Evolutionary conservation across 2,797 vertebrate genomes (phyloP).

Genomic region (Artibeus jamaicensis): DNA sequence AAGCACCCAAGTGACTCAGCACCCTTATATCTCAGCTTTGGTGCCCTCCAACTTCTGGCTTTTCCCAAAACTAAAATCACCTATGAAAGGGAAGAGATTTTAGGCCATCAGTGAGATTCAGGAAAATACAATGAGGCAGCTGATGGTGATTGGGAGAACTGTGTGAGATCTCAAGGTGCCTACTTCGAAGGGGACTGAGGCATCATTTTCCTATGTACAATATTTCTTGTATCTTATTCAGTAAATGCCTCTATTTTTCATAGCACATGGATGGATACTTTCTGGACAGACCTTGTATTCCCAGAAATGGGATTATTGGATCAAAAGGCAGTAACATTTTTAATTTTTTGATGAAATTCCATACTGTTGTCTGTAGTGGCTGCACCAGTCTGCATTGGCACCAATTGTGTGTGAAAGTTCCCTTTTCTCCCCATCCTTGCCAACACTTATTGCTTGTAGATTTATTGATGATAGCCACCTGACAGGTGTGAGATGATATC

Average conservation of each 20-base stretch:
- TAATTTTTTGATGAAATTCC: not conserved
- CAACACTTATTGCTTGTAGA: not conserved
- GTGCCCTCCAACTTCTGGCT: not conserved
- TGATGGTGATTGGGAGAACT: not conserved
- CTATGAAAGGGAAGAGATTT: not conserved
- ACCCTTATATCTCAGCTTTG: not conserved
- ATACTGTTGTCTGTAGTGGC: not conserved
- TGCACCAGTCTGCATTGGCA: not conserved
- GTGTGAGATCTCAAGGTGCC: not conserved
- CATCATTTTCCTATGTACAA: not conserved
- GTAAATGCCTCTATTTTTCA: not conserved
- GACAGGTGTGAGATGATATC: not conserved
- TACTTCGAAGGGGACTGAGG: not conserved
- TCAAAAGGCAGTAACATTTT: not conserved
- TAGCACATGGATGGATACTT: not conserved
- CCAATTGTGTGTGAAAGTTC: not conserved
- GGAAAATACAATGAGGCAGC: not conserved
- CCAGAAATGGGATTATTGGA: not conserved
- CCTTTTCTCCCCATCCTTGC: not conserved
- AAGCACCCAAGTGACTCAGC: not conserved
- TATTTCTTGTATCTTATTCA: not conserved
- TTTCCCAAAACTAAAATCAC: not conserved
- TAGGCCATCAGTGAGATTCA: not conserved
- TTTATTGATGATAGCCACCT: not conserved
- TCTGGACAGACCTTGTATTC: not conserved